phyloP scores from a whole-genome alignment of 2,113 vertebrate genomes.

The Gnathonemus echidnorhynchus region DNA sequence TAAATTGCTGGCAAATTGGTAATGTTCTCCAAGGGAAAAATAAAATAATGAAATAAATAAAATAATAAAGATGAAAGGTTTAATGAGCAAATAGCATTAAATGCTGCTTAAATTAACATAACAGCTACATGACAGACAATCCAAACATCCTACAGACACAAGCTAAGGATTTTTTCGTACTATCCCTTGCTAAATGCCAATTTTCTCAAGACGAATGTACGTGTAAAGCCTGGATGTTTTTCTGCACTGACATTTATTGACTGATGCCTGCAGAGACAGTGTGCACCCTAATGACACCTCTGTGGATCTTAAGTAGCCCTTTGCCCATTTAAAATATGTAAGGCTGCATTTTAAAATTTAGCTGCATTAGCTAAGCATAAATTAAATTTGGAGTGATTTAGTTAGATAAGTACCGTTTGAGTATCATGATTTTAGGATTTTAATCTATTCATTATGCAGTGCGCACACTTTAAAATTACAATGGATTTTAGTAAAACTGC shows the following conservation, averaged over 20 bases:
- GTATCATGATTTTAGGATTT: not conserved
- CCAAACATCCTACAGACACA: not conserved
- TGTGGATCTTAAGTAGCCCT: not conserved
- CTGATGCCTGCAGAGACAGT: not conserved
- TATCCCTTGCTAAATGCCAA: not conserved
- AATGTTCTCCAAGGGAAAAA: not conserved
- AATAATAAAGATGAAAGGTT: not conserved
- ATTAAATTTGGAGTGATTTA: not conserved
- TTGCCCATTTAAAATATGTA: not conserved
- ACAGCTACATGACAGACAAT: not conserved
- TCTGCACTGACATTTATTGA: not conserved
- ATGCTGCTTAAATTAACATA: not conserved
- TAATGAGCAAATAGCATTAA: not conserved
- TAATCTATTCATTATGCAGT: not conserved
- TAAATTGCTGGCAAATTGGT: not conserved
- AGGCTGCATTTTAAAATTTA: not conserved
- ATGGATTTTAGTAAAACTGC: not conserved
- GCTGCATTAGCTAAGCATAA: not conserved
- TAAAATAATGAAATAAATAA: not conserved
- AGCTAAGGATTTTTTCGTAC: not conserved
- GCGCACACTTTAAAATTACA: not conserved
- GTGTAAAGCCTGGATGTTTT: not conserved
- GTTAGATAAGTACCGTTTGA: not conserved
- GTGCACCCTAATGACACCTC: not conserved
- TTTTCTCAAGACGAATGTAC: not conserved